Evolutionary conservation across 2,797 vertebrate species (phyloP), one percentile per base, ranked within the genome.

Genomic region (Onychomys leucogaster): DNA sequence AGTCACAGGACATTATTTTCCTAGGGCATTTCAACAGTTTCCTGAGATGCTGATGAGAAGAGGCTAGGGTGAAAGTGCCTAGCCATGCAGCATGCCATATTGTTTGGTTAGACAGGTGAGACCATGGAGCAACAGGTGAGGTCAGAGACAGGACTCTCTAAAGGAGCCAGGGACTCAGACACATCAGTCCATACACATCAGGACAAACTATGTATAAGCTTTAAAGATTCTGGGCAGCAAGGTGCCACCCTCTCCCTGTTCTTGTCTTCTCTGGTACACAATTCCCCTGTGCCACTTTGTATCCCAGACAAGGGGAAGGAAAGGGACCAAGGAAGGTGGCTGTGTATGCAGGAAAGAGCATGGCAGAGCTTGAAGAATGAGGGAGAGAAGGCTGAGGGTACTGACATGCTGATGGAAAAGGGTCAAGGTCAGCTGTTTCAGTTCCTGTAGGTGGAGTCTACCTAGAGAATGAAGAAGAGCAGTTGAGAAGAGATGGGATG

Each of bases 51-150:
- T 9, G 34, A 43, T 7, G 52, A 76, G 16, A 77, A 77, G 13
- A 41, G 21, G 10, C 41, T 9, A 12, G 0, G 2, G 34, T 10
- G 12, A 25, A 14, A 29, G 5, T 0, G 3, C 29, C 23, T n/a
- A 27, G 25, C 4, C 65, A 2, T 65, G n/a, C 1, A 27, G 59
- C 29, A 17, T 13, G 16, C 27, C 5, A 4, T 0, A 10, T 2
- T 21, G 17, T 27, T 2, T 6, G 61, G 6, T 34, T 1, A 41
- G 65, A 13, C 5, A 0, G 2, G 37, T 0, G 9, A 81, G 75
- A 7, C 37, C 81, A 63, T 16, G 0, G 0, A 0, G 7, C 2
- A 9, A 1, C 59, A 46, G 27, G 29, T 65, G 61, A 65, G 17
- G 41, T 34, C 82, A 67, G 61, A 49, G 5, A 49, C 61, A 23